phyloP scores from a whole-genome alignment of 2,113 vertebrate genomes.

The Polyodon spathula region DNA sequence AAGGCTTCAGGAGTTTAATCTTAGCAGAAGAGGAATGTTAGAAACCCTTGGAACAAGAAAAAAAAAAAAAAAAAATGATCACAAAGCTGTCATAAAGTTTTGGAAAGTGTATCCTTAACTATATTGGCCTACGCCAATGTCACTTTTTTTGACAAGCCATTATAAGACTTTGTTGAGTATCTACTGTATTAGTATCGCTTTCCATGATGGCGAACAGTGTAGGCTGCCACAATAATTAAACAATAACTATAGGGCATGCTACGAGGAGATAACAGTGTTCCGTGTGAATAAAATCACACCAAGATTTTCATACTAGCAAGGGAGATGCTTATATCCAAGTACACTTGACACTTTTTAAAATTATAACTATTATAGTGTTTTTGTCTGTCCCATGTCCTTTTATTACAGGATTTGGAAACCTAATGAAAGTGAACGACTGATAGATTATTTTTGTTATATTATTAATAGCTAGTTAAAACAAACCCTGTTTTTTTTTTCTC shows the following conservation, averaged over 20 bases:
- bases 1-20: background rate
- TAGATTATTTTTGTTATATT: constrained; percentile 57
- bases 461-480: constrained; percentile 78
- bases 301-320: too few species aligned
- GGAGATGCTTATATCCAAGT: too few species aligned
- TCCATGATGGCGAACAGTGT: background rate
- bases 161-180: constrained; percentile 17
- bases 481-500: too few species aligned
- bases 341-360: too few species aligned
- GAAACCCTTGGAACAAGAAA: too few species aligned
- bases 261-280: too few species aligned
- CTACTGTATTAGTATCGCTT: background rate
- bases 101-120: constrained; percentile 24
- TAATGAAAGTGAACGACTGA: constrained; percentile 42
- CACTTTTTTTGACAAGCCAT: constrained; percentile 24
- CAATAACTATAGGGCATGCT: too few species aligned
- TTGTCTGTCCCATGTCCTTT: too few species aligned
- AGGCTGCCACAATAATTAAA: too few species aligned
- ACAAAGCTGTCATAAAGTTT: constrained; percentile 34
- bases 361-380: too few species aligned
- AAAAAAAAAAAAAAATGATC: constrained; percentile 10
- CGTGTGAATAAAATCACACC: too few species aligned
- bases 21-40: too few species aligned
- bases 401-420: constrained; percentile 8
- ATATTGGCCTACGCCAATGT: constrained; percentile 32